Percentiles rank a stretch among this genome's conserved stretches.
These are phyloP conservation scores for Tribolium castaneum DNA, from an alignment of 1,140 invertebrate genomes.

Conservation along the genomic window DNA sequence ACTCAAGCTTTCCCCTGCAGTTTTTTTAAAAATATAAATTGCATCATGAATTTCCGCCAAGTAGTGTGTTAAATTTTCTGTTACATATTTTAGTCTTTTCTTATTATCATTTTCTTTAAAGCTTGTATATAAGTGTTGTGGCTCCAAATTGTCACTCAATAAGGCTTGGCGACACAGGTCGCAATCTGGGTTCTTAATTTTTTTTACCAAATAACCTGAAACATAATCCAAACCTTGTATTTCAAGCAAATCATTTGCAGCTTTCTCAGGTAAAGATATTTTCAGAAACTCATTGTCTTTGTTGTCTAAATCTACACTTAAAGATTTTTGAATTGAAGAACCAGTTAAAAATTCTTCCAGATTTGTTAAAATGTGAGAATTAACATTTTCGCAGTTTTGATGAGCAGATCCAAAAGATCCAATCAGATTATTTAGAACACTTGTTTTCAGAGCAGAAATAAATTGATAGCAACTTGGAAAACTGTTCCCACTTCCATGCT, in stretches of 20 bases:
- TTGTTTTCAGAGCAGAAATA: neutral
- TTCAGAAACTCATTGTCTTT: neutral
- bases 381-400: too few relatives aligned
- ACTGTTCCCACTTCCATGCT: neutral
- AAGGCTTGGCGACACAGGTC: neutral
- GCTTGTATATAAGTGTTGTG: neutral
- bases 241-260: neutral
- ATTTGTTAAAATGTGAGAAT: neutral
- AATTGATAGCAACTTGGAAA: slow-evolving; percentile 1
- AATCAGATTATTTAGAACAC: slow-evolving; percentile 9
- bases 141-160: neutral
- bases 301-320: neutral
- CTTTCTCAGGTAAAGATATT: neutral
- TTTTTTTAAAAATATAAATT: neutral
- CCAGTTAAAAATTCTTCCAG: neutral
- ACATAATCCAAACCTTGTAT: neutral
- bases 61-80: neutral
- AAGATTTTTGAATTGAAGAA: neutral
- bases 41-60: slow-evolving; percentile 1
- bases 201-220: neutral
- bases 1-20: neutral
- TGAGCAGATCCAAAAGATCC: neutral
- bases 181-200: neutral
- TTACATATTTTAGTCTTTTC: slow-evolving; percentile 5
- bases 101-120: neutral